Evolutionary conservation across 2,888 invertebrate genomes (phyloP).

Genomic region (Lithophane socia): DNA sequence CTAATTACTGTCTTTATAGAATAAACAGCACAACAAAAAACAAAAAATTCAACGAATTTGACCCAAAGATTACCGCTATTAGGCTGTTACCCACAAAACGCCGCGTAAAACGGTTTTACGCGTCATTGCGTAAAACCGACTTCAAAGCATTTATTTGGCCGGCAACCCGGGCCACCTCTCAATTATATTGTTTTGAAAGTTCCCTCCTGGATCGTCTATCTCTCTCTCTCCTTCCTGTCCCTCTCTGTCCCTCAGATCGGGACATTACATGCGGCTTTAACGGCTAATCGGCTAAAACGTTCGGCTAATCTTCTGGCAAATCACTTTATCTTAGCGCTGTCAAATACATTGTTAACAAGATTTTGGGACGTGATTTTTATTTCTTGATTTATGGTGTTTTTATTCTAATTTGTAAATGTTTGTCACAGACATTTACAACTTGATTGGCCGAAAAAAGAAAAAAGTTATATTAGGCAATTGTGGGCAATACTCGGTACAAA

Average conservation of each 20-base stretch:
- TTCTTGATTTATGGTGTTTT: conserved; percentile 15
- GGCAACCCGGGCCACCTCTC: conserved; percentile 40
- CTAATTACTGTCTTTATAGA: conserved; percentile 29
- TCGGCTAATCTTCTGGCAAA: conserved; percentile 46
- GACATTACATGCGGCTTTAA: conserved; percentile 44
- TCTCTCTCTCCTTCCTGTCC: neutral
- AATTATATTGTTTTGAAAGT: conserved; percentile 55
- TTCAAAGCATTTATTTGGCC: conserved; percentile 56
- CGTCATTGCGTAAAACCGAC: conserved; percentile 45
- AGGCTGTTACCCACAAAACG: conserved; percentile 19
- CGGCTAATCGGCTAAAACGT: conserved; percentile 46
- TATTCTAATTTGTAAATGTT: neutral
- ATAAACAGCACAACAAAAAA: conserved; percentile 26
- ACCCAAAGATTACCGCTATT: conserved; percentile 14
- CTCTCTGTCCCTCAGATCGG: conserved; percentile 20
- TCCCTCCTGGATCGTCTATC: conserved; percentile 1
- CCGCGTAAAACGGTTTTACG: conserved; percentile 40
- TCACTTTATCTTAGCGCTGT: conserved; percentile 45
- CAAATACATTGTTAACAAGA: conserved; percentile 29
- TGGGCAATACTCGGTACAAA: neutral
- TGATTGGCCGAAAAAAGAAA: neutral
- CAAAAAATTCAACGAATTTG: conserved; percentile 28
- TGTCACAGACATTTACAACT: neutral
- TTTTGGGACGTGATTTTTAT: neutral
- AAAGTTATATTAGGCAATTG: neutral